Evolutionary conservation across 2,797 vertebrate species (phyloP).

Genomic region (Halcyon leucocephala): DNA sequence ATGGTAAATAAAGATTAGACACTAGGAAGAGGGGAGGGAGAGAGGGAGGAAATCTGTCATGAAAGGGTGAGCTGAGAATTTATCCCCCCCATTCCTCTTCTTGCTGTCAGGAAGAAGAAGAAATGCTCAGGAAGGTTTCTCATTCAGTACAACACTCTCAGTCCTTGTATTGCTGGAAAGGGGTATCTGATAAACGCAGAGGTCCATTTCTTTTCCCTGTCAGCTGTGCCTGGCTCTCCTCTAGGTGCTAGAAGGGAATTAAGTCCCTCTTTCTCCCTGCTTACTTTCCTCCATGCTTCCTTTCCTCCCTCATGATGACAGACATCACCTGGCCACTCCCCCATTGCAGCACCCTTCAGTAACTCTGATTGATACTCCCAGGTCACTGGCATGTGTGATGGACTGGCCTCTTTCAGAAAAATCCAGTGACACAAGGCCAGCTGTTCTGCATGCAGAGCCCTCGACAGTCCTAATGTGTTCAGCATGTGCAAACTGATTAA

Average conservation of each 20-base stretch:
- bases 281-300: background rate
- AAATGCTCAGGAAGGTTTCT: background rate
- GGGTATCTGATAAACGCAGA: background rate
- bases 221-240: background rate
- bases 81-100: background rate
- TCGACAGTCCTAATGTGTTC: background rate
- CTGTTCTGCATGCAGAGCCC: background rate
- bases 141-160: background rate
- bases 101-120: background rate
- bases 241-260: background rate
- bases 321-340: accelerated
- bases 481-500: background rate
- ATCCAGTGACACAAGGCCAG: background rate
- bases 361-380: background rate
- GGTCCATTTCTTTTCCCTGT: background rate
- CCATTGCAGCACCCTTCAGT: background rate
- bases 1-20: background rate
- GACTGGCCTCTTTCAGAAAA: background rate
- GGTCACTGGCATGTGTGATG: background rate
- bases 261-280: background rate
- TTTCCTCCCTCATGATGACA: background rate
- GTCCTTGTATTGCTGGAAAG: background rate
- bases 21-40: background rate
- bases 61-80: background rate
- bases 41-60: background rate